Evolutionary conservation across 2,888 invertebrate species (phyloP), one percentile per base, ranked within the genome.

Genomic region (Trachelus iudaicus): DNA sequence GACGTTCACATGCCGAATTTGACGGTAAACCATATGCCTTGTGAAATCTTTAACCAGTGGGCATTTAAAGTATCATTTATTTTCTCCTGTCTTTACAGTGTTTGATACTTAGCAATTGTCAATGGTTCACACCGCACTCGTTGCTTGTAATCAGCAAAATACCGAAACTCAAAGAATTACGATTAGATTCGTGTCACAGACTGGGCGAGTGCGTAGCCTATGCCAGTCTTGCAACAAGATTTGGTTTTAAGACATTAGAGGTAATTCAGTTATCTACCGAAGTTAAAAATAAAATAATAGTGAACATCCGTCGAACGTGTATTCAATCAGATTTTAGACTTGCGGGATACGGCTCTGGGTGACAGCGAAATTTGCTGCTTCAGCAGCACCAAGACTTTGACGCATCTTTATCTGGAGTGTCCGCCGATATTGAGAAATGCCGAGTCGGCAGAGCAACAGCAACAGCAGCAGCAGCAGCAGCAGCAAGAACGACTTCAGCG

Each of bases 181-280:
- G 94, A 77, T 90, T 96, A 82, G 93, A 94, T 71, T 94, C 95
- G 69, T 97, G 97, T 86, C 91, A 91, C 77, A 93, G 94, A 75
- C 91, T 97, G 81, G 93, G 94, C 0, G 95, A 96, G 89, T 95
- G 95, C 86, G 94, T 96, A 30, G 96, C 96, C 0, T 96, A 96
- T 90, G 94, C 96, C 0, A 95, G 96, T 86, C 93, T 97, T 79
- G 95, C 96, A 0, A 94, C 95, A 0, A 92, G 95, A 83, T 95
- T 95, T 87, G 97, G 97, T 0, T 96, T 95, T 89, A 93, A 93
- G 83, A 89, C 92, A 1, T 90, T 96, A 1, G 92, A 93, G 93
- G 94, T 94, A 86, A 85, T 78, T 77, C 2, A 3, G 23, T 35
- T 12, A 73, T 11, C 11, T 34, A 0, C 68, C 2, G 12, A 73